Percentiles rank a stretch among this genome's conserved stretches.
These are phyloP conservation scores for Tetramorium alpestre DNA, from an alignment of 1,140 invertebrate species.

Conservation along the genomic window DNA sequence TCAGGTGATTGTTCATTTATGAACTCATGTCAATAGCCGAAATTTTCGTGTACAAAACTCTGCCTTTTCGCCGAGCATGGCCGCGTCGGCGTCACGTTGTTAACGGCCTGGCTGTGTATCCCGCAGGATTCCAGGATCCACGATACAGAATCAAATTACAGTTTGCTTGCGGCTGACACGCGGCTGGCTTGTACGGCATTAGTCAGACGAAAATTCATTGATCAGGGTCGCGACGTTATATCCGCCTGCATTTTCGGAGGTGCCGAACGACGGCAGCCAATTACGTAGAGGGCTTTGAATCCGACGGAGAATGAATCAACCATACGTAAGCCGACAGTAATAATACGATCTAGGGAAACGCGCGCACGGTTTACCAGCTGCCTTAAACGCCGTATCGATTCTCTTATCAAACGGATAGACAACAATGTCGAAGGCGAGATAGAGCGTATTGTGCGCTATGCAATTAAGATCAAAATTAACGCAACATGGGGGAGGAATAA, in stretches of 20 bases:
- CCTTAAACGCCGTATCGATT: slow-evolving; percentile 5
- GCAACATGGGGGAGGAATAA: not conserved
- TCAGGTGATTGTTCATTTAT: not conserved
- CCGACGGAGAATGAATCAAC: slow-evolving; percentile 38
- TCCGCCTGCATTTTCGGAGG: slow-evolving; percentile 41
- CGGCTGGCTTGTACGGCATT: slow-evolving; percentile 52
- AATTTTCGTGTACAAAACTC: slow-evolving; percentile 45
- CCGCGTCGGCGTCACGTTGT: slow-evolving; percentile 14
- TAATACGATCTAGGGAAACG: slow-evolving; percentile 33
- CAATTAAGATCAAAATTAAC: slow-evolving; percentile 1
- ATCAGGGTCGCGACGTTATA: slow-evolving; percentile 48
- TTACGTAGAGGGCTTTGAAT: slow-evolving; percentile 54
- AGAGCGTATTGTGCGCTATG: not conserved
- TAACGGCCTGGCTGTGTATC: slow-evolving; percentile 35
- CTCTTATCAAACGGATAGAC: not conserved
- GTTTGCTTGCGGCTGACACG: slow-evolving; percentile 55
- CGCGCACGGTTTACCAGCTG: not conserved
- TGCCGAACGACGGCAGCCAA: slow-evolving; percentile 45
- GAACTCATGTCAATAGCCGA: not conserved
- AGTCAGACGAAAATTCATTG: slow-evolving; percentile 63
- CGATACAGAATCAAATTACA: slow-evolving; percentile 57
- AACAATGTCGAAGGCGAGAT: not conserved
- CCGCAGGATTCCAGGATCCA: slow-evolving; percentile 22
- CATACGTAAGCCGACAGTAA: slow-evolving; percentile 27
- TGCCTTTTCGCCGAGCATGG: slow-evolving; percentile 11